Conservation (phyloP, 2,797 vertebrate genomes). For the Clarias pachynema region DNA sequence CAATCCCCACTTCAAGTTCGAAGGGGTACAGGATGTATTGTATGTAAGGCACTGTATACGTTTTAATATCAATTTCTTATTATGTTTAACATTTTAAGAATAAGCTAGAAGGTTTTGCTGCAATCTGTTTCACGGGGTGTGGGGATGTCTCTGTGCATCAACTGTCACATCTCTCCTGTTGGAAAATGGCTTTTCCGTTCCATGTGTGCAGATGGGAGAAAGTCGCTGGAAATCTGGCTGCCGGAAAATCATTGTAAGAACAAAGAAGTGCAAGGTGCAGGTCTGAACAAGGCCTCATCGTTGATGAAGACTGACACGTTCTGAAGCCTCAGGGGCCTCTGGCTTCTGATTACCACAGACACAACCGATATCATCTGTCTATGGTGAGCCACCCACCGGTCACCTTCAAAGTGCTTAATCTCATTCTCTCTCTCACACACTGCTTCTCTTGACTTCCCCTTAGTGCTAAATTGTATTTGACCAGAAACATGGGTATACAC, state of each 20-base stretch:
- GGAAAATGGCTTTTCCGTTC: conserved; percentile 26
- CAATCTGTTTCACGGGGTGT: background rate
- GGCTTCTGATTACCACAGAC: conserved; percentile 47
- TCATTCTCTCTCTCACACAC: background rate
- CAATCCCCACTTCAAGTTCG: background rate
- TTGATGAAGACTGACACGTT: conserved; percentile 49
- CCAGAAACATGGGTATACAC: conserved; percentile 15
- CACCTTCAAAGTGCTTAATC: conserved; percentile 39
- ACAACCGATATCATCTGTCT: conserved; percentile 47
- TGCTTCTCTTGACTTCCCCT: background rate
- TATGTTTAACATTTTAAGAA: background rate
- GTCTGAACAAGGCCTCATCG: conserved; percentile 10
- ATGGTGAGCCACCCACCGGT: conserved; percentile 36
- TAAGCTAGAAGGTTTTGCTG: background rate
- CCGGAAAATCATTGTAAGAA: conserved; percentile 43
- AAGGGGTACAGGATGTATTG: background rate
- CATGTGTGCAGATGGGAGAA: conserved; percentile 45
- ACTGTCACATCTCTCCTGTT: conserved; percentile 26
- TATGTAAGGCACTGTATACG: background rate
- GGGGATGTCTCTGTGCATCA: background rate
- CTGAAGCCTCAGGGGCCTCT: conserved; percentile 22
- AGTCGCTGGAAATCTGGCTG: conserved; percentile 16
- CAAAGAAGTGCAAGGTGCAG: conserved; percentile 33
- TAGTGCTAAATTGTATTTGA: conserved; percentile 32
- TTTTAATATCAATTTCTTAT: background rate